Evolutionary conservation across 2,797 vertebrate genomes (phyloP).

Genomic region (Sarcoramphus papa): DNA sequence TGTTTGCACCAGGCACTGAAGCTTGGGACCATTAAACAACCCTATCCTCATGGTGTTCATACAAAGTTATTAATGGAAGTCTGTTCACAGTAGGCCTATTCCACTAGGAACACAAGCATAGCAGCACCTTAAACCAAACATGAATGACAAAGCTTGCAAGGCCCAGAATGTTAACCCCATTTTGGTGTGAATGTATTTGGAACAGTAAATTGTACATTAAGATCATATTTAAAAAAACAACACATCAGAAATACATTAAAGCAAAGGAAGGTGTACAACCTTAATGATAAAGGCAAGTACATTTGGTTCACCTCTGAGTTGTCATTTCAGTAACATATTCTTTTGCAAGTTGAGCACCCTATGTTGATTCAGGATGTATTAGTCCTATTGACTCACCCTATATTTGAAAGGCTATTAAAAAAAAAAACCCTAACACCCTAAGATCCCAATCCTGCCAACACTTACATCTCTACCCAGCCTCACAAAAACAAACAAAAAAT

Average conservation of each 20-base stretch:
- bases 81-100: neutral
- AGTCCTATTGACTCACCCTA: neutral
- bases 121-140: conserved; percentile 1
- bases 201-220: neutral
- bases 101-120: neutral
- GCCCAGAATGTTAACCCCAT: neutral
- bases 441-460: neutral
- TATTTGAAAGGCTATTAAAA: neutral
- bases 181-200: conserved; percentile 41
- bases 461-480: neutral
- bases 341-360: neutral
- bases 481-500: neutral
- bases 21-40: neutral
- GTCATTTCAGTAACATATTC: neutral
- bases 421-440: neutral
- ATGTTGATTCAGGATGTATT: neutral
- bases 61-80: neutral
- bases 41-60: neutral
- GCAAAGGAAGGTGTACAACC: conserved; percentile 19
- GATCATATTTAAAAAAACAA: neutral
- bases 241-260: neutral
- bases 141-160: neutral
- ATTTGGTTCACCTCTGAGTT: conserved; percentile 3
- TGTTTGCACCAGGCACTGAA: neutral
- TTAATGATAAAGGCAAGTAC: neutral